These are phyloP conservation scores for Plectropomus leopardus DNA, from an alignment of 2,113 vertebrate species.

Conservation along the genomic window DNA sequence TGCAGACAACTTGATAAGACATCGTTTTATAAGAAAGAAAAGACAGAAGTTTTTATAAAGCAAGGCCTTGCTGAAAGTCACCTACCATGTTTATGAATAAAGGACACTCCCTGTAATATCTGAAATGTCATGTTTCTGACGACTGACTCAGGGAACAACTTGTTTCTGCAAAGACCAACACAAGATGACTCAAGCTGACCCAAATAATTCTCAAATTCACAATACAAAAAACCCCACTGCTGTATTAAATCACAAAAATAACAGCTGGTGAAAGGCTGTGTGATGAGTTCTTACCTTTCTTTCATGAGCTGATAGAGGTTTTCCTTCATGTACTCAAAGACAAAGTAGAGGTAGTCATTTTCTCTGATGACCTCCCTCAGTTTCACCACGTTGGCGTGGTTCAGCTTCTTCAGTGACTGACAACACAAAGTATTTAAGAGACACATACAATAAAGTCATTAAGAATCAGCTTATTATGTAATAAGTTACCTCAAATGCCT, in stretches of 20 bases:
- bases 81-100: slow-evolving; percentile 94
- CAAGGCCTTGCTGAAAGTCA: slow-evolving; percentile 44
- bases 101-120: slow-evolving; percentile 93
- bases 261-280: not conserved
- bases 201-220: slow-evolving; percentile 40
- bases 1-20: not conserved
- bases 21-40: not conserved
- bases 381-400: slow-evolving; percentile 94
- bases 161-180: slow-evolving; percentile 87
- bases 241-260: not conserved
- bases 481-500: not conserved
- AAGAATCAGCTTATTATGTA: not conserved
- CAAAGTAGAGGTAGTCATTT: slow-evolving; percentile 94
- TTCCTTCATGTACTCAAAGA: slow-evolving; percentile 97
- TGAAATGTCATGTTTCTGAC: slow-evolving; percentile 96
- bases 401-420: slow-evolving; percentile 95
- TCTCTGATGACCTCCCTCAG: slow-evolving; percentile 95
- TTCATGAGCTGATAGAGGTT: slow-evolving; percentile 97
- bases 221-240: not conserved
- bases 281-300: slow-evolving; percentile 86
- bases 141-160: slow-evolving; percentile 94
- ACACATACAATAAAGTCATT: not conserved
- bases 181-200: slow-evolving; percentile 52
- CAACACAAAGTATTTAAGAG: not conserved
- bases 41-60: slow-evolving; percentile 2